Evolutionary conservation across 2,797 vertebrate genomes (phyloP).

Genomic region (Muscicapa comitata): DNA sequence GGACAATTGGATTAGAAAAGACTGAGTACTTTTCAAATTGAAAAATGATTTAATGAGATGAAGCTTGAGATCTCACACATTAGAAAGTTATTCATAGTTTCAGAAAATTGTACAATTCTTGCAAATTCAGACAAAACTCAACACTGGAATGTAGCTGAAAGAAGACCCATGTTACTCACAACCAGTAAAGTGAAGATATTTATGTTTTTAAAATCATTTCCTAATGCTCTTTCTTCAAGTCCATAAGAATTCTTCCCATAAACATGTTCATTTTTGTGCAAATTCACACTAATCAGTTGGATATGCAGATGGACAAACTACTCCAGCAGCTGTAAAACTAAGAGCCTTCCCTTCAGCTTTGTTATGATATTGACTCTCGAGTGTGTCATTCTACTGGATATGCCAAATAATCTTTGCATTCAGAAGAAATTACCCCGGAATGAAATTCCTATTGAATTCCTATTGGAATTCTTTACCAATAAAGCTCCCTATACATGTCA

Average conservation of each 20-base stretch:
- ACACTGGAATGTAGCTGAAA: not conserved
- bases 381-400: not conserved
- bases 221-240: not conserved
- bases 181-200: not conserved
- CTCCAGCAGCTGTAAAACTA: not conserved
- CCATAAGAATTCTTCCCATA: not conserved
- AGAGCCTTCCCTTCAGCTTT: not conserved
- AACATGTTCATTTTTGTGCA: not conserved
- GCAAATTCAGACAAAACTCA: not conserved
- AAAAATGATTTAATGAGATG: not conserved
- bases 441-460: not conserved
- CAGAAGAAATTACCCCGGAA: not conserved
- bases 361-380: not conserved
- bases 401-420: not conserved
- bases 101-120: not conserved
- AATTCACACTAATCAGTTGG: not conserved
- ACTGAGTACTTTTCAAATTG: not conserved
- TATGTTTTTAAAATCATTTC: not conserved
- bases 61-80: not conserved
- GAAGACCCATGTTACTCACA: fast-evolving
- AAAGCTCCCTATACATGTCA: not conserved
- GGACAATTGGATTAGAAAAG: not conserved
- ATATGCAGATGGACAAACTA: not conserved
- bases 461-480: not conserved
- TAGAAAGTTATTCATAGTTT: not conserved